A percentile compares a stretch with the other conserved stretches of the same genome.
These are phyloP conservation scores for Gadus chalcogrammus DNA, from an alignment of 2,113 vertebrate species.

Conservation along the genomic window DNA sequence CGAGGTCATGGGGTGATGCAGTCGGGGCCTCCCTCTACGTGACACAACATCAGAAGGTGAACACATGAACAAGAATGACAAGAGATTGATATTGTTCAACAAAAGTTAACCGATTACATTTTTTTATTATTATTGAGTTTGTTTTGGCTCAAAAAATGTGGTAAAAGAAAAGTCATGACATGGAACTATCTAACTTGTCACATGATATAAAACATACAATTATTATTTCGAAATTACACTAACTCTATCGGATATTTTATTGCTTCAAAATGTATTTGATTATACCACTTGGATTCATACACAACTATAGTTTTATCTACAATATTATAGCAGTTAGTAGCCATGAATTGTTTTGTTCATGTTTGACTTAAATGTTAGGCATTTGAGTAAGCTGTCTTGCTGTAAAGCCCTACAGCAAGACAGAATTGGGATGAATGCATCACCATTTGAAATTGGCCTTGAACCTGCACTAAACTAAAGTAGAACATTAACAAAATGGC, in stretches of 20 bases:
- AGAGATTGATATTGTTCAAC: background rate
- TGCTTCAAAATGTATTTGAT: background rate
- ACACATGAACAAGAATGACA: conserved; percentile 5
- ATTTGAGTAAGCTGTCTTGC: too few relatives aligned
- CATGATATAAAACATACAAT: too few relatives aligned
- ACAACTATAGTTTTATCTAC: background rate
- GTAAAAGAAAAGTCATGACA: too few relatives aligned
- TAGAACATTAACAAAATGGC: background rate
- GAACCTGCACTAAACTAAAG: conserved; percentile 1
- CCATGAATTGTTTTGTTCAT: background rate
- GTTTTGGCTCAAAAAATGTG: too few relatives aligned
- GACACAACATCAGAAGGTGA: conserved; percentile 11
- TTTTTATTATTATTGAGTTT: background rate
- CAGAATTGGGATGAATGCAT: conserved; percentile 7
- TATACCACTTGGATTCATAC: background rate
- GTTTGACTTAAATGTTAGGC: background rate
- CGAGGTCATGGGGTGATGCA: conserved; percentile 44
- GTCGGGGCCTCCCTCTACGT: conserved; percentile 36
- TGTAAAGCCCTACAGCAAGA: background rate
- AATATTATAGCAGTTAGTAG: background rate
- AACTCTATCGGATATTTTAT: background rate
- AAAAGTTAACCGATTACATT: background rate
- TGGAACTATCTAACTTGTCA: too few relatives aligned
- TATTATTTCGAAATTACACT: too few relatives aligned
- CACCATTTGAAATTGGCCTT: background rate